Conservation (phyloP, 2,797 vertebrate genomes). For the Parauchenoglanis punctatus region DNA sequence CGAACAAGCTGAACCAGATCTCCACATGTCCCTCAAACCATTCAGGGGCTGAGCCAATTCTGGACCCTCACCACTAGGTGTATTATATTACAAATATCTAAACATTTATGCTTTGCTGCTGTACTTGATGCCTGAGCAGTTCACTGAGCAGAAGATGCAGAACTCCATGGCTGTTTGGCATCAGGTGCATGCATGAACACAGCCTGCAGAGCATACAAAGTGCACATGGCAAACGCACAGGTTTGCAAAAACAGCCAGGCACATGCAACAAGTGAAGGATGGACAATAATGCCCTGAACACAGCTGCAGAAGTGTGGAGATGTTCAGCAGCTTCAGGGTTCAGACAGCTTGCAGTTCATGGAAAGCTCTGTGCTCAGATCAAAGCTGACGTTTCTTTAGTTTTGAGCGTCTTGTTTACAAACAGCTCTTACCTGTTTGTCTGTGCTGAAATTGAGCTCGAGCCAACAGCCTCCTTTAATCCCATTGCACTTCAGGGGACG, state of each 20-base stretch:
- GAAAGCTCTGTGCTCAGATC: not conserved
- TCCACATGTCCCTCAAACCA: not conserved
- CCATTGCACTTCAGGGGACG: slow-evolving; percentile 46
- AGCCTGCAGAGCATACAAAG: not conserved
- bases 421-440: slow-evolving; percentile 65
- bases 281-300: not conserved
- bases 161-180: not conserved
- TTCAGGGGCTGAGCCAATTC: not conserved
- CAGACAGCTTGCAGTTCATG: not conserved
- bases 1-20: not conserved
- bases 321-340: not conserved
- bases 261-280: not conserved
- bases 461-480: slow-evolving; percentile 47
- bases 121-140: not conserved
- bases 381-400: not conserved
- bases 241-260: not conserved
- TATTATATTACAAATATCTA: not conserved
- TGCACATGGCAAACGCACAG: not conserved
- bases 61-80: no score
- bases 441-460: slow-evolving; percentile 37
- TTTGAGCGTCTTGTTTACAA: no score
- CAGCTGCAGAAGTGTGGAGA: not conserved
- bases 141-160: not conserved
- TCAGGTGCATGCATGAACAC: not conserved
- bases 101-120: not conserved